phyloP scores from a whole-genome alignment of 2,888 invertebrate species.

The Sicus ferrugineus region DNA sequence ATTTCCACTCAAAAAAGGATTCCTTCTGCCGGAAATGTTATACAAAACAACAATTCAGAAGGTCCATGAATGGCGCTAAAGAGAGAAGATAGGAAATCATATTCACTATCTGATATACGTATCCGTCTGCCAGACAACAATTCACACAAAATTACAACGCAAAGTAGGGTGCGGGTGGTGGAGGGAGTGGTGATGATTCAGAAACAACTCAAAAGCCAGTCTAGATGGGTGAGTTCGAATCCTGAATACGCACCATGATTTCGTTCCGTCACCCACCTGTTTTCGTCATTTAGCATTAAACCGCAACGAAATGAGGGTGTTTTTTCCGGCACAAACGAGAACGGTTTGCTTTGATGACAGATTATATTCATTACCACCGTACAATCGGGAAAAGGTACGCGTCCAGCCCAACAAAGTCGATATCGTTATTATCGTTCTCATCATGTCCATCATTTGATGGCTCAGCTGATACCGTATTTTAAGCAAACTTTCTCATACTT shows the following conservation, averaged over 20 bases:
- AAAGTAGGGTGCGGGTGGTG: neutral
- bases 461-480: slow-evolving; percentile 27
- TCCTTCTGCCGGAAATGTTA: slow-evolving; percentile 26
- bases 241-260: neutral
- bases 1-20: slow-evolving; percentile 47
- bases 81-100: slow-evolving; percentile 44
- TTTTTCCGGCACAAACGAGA: neutral
- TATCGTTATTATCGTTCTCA: neutral
- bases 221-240: neutral
- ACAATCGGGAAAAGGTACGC: slow-evolving; percentile 36
- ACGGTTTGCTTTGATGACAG: slow-evolving; percentile 56
- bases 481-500: slow-evolving; percentile 20
- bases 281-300: slow-evolving; percentile 25
- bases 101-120: slow-evolving; percentile 42
- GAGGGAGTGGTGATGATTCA: neutral
- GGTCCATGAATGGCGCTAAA: neutral
- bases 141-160: neutral
- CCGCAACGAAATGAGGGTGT: slow-evolving; percentile 8
- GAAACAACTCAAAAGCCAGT: neutral
- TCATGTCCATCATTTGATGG: slow-evolving; percentile 14
- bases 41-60: slow-evolving; percentile 54
- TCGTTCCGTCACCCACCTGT: slow-evolving; percentile 18
- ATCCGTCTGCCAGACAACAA: slow-evolving; percentile 15
- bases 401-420: slow-evolving; percentile 29
- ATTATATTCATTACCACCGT: slow-evolving; percentile 57